A percentile compares a stretch with the other conserved stretches of the same genome.
Conservation (phyloP, 2,888 invertebrate species). For the Lasioglossum marginatum region DNA sequence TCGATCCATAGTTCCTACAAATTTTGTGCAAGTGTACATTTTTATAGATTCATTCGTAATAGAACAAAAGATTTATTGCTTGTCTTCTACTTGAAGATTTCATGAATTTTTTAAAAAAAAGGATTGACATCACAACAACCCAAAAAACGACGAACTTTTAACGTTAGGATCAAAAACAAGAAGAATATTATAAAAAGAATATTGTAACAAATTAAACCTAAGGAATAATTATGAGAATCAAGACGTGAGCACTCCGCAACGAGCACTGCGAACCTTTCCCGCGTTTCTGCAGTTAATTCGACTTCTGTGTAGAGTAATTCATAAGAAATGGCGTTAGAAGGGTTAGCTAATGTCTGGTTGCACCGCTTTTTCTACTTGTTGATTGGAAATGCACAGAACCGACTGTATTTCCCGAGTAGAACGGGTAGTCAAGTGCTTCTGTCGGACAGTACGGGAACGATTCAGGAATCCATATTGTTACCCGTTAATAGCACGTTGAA, state of each 20-base stretch:
- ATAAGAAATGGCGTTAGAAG: neutral
- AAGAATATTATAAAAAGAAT: neutral
- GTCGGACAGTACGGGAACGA: neutral
- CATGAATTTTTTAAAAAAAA: no score
- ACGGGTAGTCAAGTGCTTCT: neutral
- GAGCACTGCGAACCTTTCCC: neutral
- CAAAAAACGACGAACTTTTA: neutral
- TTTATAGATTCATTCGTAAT: neutral
- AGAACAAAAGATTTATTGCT: neutral
- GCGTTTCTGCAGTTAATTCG: neutral
- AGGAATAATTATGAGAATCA: neutral
- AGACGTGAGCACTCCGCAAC: neutral
- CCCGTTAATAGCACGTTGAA: slow-evolving; percentile 4
- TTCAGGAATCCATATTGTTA: slow-evolving; percentile 5
- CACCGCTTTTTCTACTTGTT: neutral
- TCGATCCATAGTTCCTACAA: slow-evolving; percentile 11
- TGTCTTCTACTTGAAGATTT: neutral
- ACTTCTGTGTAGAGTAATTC: neutral
- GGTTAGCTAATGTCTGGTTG: neutral
- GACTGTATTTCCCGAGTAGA: neutral
- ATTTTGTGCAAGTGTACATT: neutral
- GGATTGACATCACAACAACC: neutral
- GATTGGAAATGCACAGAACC: neutral
- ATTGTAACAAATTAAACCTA: no score
- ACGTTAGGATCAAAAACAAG: neutral